These are phyloP conservation scores for Hyperoplus immaculatus DNA, from an alignment of 2,797 vertebrate species.

Conservation along the genomic window DNA sequence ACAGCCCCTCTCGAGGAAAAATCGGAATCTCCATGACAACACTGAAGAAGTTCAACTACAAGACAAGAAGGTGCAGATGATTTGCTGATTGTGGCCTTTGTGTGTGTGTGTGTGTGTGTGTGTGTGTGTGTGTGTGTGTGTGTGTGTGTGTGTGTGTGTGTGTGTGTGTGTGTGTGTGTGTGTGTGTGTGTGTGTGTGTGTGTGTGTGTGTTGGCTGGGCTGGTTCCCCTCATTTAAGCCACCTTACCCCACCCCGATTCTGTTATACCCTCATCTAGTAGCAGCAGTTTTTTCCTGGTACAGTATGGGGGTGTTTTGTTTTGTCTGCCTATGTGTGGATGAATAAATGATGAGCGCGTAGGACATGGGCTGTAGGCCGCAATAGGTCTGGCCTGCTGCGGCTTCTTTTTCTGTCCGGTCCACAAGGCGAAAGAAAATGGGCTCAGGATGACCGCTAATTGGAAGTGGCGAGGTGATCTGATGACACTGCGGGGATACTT, in stretches of 20 bases:
- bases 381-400: constrained; percentile 18
- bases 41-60: constrained; percentile 72
- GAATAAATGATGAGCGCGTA: constrained; percentile 73
- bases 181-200: too few species aligned
- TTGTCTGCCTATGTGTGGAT: constrained; percentile 62
- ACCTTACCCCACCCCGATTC: constrained; percentile 15
- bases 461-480: constrained; percentile 81
- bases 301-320: constrained; percentile 49
- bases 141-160: too few species aligned
- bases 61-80: constrained; percentile 57
- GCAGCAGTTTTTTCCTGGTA: constrained; percentile 55
- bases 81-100: constrained; percentile 27
- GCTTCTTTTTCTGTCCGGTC: constrained; percentile 37
- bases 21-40: constrained; percentile 77
- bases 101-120: too few species aligned
- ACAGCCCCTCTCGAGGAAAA: constrained; percentile 51
- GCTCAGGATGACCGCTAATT: constrained; percentile 72
- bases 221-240: constrained; percentile 6
- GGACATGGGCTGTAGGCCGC: constrained; percentile 40
- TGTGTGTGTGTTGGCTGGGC: too few species aligned
- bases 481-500: constrained; percentile 81
- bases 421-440: constrained; percentile 38
- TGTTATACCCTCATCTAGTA: constrained; percentile 13
- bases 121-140: too few species aligned
- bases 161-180: too few species aligned